These are phyloP conservation scores for Ennomos erosarius DNA, from an alignment of 2,888 invertebrate genomes.

Conservation along the genomic window DNA sequence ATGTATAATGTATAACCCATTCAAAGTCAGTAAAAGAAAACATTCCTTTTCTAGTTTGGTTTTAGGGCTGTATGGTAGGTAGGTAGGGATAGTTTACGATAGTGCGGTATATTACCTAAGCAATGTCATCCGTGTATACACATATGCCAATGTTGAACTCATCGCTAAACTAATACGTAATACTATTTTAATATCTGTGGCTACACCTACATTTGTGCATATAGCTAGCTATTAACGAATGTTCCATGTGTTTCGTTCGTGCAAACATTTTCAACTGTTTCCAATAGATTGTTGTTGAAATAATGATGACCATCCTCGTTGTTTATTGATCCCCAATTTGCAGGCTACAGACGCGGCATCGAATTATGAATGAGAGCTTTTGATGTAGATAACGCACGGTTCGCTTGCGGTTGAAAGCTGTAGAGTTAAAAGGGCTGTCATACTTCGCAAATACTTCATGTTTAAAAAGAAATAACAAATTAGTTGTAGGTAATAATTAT, in stretches of 20 bases:
- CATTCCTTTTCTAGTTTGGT: too few relatives aligned
- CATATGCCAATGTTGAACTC: too few relatives aligned
- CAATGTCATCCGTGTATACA: too few relatives aligned
- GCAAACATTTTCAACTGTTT: background rate
- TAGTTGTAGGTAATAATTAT: too few relatives aligned
- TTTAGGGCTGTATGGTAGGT: too few relatives aligned
- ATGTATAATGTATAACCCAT: slow-evolving; percentile 6
- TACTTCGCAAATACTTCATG: slow-evolving; percentile 23
- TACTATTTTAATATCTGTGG: too few relatives aligned
- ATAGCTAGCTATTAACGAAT: background rate
- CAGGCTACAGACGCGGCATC: slow-evolving; percentile 46
- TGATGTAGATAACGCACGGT: slow-evolving; percentile 64
- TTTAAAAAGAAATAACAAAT: too few relatives aligned
- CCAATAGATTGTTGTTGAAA: slow-evolving; percentile 6
- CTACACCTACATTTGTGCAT: too few relatives aligned
- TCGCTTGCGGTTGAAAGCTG: slow-evolving; percentile 10
- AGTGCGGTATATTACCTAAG: too few relatives aligned
- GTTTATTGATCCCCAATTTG: slow-evolving; percentile 35
- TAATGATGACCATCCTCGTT: slow-evolving; percentile 18
- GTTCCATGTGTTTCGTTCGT: slow-evolving; percentile 5
- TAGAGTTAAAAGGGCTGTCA: slow-evolving; percentile 21
- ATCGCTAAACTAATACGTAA: too few relatives aligned
- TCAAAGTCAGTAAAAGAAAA: slow-evolving; percentile 6
- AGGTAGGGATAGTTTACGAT: too few relatives aligned
- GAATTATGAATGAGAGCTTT: slow-evolving; percentile 45